Evolutionary conservation across 2,888 invertebrate genomes (phyloP).

Genomic region (Schizaphis graminum): DNA sequence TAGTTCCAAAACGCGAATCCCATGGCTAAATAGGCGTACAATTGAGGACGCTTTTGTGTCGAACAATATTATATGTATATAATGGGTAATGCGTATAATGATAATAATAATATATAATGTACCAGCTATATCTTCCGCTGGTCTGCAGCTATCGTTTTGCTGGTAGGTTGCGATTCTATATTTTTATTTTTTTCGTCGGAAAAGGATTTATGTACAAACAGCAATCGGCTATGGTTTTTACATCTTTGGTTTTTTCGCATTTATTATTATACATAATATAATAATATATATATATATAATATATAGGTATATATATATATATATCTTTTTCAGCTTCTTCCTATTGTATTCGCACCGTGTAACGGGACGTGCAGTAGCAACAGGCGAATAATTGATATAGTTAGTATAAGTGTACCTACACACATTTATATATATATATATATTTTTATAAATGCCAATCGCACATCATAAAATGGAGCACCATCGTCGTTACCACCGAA

Average conservation of each 20-base stretch:
- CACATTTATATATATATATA: not conserved
- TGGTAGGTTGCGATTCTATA: not conserved
- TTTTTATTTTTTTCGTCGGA: constrained; percentile 43
- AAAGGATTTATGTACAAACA: constrained; percentile 58
- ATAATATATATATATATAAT: too few relatives aligned
- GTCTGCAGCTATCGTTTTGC: not conserved
- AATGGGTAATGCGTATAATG: not conserved
- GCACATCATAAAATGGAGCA: constrained; percentile 21
- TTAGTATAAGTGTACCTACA: not conserved
- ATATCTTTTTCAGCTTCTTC: not conserved
- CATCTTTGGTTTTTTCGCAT: not conserved
- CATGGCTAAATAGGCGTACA: constrained; percentile 62
- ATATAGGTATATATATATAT: not conserved
- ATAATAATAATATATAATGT: not conserved
- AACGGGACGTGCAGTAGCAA: constrained; percentile 30
- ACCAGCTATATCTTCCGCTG: not conserved
- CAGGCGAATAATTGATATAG: constrained; percentile 1
- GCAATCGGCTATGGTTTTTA: constrained; percentile 45
- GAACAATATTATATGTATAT: constrained; percentile 3
- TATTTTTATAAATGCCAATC: not conserved
- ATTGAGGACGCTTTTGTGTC: constrained; percentile 63
- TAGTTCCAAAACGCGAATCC: constrained; percentile 58
- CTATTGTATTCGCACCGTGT: constrained; percentile 53
- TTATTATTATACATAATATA: too few relatives aligned
- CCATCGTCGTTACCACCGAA: not conserved